Evolutionary conservation across 2,797 vertebrate genomes (phyloP).

Genomic region (Huso huso): DNA sequence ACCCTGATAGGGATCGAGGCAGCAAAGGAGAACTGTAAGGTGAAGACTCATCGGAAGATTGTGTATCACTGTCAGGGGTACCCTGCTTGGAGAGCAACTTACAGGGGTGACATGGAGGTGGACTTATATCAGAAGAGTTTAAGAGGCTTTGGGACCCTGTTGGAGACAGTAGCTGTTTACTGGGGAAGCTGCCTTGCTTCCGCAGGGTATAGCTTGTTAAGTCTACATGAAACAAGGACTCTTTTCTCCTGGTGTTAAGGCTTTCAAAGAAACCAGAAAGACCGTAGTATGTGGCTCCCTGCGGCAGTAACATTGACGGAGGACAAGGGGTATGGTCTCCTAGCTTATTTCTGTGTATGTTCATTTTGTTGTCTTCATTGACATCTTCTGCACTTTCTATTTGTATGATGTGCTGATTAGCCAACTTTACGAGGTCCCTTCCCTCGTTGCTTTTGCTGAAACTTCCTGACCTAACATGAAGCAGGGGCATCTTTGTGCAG

Average conservation of each 20-base stretch:
- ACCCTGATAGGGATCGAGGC: slow-evolving; percentile 15
- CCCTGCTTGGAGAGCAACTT: slow-evolving; percentile 35
- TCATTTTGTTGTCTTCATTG: background rate
- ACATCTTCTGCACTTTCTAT: slow-evolving; percentile 20
- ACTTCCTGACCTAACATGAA: slow-evolving; percentile 15
- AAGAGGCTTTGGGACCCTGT: background rate
- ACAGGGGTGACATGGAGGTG: slow-evolving; percentile 13
- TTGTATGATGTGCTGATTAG: slow-evolving; percentile 14
- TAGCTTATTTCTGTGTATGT: background rate
- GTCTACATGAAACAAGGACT: slow-evolving; percentile 54
- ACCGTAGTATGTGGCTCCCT: slow-evolving; percentile 45
- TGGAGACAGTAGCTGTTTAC: background rate
- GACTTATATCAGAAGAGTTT: background rate
- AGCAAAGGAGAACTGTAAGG: slow-evolving; percentile 31
- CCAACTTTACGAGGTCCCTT: background rate
- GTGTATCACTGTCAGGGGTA: slow-evolving; percentile 35
- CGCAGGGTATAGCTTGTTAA: slow-evolving; percentile 38
- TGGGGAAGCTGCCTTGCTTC: slow-evolving; percentile 20
- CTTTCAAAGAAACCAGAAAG: slow-evolving; percentile 50
- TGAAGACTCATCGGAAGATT: slow-evolving; percentile 46
- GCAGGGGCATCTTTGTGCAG: background rate
- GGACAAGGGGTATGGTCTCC: background rate
- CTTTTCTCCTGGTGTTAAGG: slow-evolving; percentile 55
- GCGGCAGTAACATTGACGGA: slow-evolving; percentile 32
- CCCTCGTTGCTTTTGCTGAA: background rate